A percentile compares a stretch with the other conserved stretches of the same genome.
These are phyloP conservation scores for Malthinus seriepunctatus DNA, from an alignment of 2,888 invertebrate genomes.

Conservation along the genomic window DNA sequence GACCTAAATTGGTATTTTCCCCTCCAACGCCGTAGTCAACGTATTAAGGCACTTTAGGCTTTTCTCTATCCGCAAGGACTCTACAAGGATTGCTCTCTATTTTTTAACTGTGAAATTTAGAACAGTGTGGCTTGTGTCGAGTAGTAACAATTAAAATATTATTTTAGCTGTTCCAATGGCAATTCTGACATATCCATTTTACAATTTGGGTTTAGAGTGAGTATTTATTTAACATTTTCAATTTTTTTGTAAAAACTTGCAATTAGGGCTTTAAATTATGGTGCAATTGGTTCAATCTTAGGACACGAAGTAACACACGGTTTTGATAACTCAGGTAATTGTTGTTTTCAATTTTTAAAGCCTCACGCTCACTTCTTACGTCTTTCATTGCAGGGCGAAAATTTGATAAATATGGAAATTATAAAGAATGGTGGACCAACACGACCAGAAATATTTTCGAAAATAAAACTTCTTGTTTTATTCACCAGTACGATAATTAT, in stretches of 20 bases:
- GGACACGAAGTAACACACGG: constrained; percentile 73
- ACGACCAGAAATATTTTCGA: constrained; percentile 75
- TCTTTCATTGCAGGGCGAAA: constrained; percentile 66
- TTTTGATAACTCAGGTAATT: constrained; percentile 59
- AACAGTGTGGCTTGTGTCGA: too few relatives aligned
- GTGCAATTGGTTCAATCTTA: constrained; percentile 76
- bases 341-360: background rate
- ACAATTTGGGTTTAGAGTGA: constrained; percentile 77
- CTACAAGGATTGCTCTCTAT: too few relatives aligned
- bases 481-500: constrained; percentile 78
- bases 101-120: too few relatives aligned
- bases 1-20: too few relatives aligned
- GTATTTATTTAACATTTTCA: background rate
- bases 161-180: constrained; percentile 78
- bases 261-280: constrained; percentile 77
- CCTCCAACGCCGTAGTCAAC: too few relatives aligned
- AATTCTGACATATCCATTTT: constrained; percentile 83
- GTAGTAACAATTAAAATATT: background rate
- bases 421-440: constrained; percentile 90
- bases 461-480: constrained; percentile 79
- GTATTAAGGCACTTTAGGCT: too few relatives aligned
- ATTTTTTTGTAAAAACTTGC: constrained; percentile 18
- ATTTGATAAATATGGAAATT: constrained; percentile 83
- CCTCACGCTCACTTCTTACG: too few relatives aligned
- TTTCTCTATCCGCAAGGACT: too few relatives aligned